Base-by-base conservation (phyloP, 2,113 vertebrate species). In the Xenotilapia longispinis region DNA sequence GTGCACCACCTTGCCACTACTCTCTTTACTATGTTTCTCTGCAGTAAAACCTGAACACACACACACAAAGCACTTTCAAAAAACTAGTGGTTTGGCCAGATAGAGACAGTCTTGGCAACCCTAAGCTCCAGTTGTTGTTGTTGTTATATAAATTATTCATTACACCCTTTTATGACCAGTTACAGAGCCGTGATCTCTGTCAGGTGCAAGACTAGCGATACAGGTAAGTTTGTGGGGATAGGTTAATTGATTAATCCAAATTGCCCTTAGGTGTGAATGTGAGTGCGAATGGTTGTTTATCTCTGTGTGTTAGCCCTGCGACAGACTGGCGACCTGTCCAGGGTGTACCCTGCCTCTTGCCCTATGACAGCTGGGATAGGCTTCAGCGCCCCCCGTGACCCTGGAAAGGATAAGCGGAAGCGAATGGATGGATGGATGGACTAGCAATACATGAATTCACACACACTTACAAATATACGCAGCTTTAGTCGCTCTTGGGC, bases 401-500 rank as follows among this genome's bases (percentile, higher is more conserved):
- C 47, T 49, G 47, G 4, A 49, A 49, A 49, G 7, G 47, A 49
- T 49, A 49, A 49, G 47, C 7, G 4, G 47, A 19, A 49, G 47
- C 2, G 15, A 49, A 47, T 47, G 45, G 42, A 45, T 45, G 42
- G 45, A 47, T 47, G 45, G 45, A 47, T 17, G 45, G 31, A 63
- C 58, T 11, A 60, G 58, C 2, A 0, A 33, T 63, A 17, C 33
- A 38, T 17, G 3, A 12, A 65, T 26, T 70, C n/a, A 70, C 38
- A 68, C 3, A 73, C 7, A 73, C 81, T 42, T 49, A 49, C 10
- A 31, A n/a, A 79, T 12, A 80, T 36, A 85, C 33, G 57, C 80
- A 85, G 85, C 87, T 83, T 70, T 58, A 80, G 60, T 85, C 47
- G 65, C 85, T 84, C 63, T 87, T 80, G 91, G 89, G 83, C 87